Evolutionary conservation across 2,888 invertebrate genomes (phyloP).

Genomic region (Ganaspis brasiliensis): DNA sequence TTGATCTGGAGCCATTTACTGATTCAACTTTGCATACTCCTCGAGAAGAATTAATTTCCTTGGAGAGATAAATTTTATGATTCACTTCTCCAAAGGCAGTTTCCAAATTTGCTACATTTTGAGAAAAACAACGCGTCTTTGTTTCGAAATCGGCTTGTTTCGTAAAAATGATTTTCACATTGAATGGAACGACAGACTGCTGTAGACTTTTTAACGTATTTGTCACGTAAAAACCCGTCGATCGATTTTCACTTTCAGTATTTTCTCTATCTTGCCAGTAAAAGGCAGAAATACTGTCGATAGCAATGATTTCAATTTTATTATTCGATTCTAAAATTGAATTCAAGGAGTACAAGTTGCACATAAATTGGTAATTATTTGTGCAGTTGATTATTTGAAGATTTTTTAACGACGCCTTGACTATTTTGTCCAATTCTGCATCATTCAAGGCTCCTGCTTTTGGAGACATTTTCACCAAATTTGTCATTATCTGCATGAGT

Average conservation of each 20-base stretch:
- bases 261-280: slow-evolving; percentile 81
- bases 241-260: slow-evolving; percentile 58
- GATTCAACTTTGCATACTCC: slow-evolving; percentile 26
- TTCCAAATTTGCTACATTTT: slow-evolving; percentile 9
- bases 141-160: slow-evolving; percentile 82
- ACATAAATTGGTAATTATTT: slow-evolving; percentile 75
- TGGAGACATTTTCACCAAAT: slow-evolving; percentile 68
- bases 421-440: slow-evolving; percentile 64
- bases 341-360: slow-evolving; percentile 77
- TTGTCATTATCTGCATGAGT: slow-evolving; percentile 76
- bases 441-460: slow-evolving; percentile 43
- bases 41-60: background rate
- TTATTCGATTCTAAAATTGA: slow-evolving; percentile 77
- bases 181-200: slow-evolving; percentile 81
- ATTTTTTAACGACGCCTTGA: slow-evolving; percentile 74
- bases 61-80: slow-evolving; percentile 77
- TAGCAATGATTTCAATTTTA: slow-evolving; percentile 79
- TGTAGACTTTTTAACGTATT: slow-evolving; percentile 80
- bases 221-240: slow-evolving; percentile 82
- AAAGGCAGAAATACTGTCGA: slow-evolving; percentile 82
- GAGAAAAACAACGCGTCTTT: slow-evolving; percentile 60
- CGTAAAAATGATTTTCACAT: slow-evolving; percentile 82
- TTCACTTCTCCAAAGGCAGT: slow-evolving; percentile 67
- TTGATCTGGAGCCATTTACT: background rate
- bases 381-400: slow-evolving; percentile 79